Conservation (phyloP, 2,113 vertebrate species). For the Mormoops blainvillei region DNA sequence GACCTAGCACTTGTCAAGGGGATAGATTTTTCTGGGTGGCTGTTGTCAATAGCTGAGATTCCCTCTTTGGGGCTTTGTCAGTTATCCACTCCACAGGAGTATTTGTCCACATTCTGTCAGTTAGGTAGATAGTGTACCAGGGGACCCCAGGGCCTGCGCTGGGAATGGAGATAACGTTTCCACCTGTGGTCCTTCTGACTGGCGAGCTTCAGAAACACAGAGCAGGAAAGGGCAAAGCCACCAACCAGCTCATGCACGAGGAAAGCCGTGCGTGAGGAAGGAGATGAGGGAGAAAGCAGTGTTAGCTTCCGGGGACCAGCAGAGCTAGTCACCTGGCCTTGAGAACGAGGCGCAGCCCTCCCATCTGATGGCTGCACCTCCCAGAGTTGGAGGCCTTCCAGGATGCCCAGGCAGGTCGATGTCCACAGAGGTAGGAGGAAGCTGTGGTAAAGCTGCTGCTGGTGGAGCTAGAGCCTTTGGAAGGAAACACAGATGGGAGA, state of each 20-base stretch:
- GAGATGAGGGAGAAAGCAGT: neutral
- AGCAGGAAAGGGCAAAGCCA: neutral
- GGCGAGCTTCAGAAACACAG: neutral
- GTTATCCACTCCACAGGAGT: neutral
- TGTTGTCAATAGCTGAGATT: neutral
- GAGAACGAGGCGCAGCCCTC: neutral
- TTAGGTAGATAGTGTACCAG: accelerated
- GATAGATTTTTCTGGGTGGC: neutral
- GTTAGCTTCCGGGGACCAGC: neutral
- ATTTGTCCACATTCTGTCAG: neutral
- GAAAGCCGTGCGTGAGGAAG: neutral
- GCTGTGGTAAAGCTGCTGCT: neutral
- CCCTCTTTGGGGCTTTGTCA: neutral
- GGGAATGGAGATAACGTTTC: neutral
- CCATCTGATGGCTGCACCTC: neutral
- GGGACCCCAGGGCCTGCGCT: neutral
- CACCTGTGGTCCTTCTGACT: accelerated
- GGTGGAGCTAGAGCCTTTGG: neutral
- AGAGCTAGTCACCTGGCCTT: neutral
- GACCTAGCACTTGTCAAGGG: neutral
- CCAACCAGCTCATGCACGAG: accelerated
- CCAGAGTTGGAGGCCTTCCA: neutral
- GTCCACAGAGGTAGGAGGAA: neutral
- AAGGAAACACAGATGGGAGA: neutral
- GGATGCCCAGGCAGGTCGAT: neutral